Base-by-base conservation (phyloP, 1,140 invertebrate genomes). In the Orussus abietinus region DNA sequence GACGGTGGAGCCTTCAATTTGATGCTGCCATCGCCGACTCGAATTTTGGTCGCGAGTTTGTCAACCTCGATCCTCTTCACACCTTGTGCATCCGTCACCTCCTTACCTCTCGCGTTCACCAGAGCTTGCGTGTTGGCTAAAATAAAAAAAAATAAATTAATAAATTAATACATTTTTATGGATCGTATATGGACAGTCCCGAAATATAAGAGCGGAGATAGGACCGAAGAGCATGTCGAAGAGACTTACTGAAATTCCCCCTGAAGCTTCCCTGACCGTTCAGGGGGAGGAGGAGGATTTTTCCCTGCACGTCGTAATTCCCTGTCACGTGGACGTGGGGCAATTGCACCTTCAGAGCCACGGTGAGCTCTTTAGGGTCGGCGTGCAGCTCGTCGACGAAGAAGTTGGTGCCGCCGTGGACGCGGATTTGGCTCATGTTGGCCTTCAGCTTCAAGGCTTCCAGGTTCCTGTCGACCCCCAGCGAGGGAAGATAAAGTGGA, bases 231-330 rank as follows among this genome's bases (percentile, higher is more conserved):
- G n/a, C n/a, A n/a, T n/a, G n/a, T n/a, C n/a, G n/a, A n/a, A n/a
- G n/a, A n/a, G 34, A 79, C 82, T 78, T 68, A 86, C 84, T 83
- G 63, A 86, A 83, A 58, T 85, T 85, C 59, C 82, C 81, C 52
- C 67, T 75, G 40, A 85, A 77, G 33, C 64, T 76, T 28, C 84
- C 84, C 62, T 76, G 75, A 29, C 83, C 83, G 53, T 72, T 78
- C 28, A 86, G 71, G 20, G 83, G 80, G 6, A 85, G 64, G 7
- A 83, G 62, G 2, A 87, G 62, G 2, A 86, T 58, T 25, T 78
- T 75, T 34, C 84, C 84, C 6, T 75, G 73, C 2, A 85, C 79
- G 39, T 85, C 83, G 52, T 85, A 85, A 38, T 85, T 79, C 20
- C 80, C 79, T 3, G 66, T 69, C 11, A 84, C 74, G 25, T 77